These are phyloP conservation scores for Trachelus iudaicus DNA, from an alignment of 2,888 invertebrate species.

Conservation along the genomic window DNA sequence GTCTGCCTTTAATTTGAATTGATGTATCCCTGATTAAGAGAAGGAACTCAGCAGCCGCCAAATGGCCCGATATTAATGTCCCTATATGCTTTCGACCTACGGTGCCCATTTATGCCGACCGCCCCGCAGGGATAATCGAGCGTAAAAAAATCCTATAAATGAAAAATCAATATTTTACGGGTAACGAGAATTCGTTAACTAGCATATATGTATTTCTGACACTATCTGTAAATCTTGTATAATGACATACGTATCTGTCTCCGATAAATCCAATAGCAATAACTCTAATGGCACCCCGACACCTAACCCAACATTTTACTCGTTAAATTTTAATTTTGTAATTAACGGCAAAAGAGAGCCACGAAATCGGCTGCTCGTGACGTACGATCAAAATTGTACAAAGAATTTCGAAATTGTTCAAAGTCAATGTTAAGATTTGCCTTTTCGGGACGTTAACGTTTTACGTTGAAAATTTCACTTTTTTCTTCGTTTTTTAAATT, in stretches of 20 bases:
- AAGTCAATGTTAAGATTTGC: background rate
- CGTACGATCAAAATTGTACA: background rate
- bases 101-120: background rate
- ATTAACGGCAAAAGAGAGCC: background rate
- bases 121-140: background rate
- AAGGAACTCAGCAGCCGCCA: conserved; percentile 9
- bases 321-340: background rate
- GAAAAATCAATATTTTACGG: background rate
- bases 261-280: background rate
- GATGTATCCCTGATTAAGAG: conserved; percentile 32
- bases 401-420: background rate
- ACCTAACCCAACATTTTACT: background rate
- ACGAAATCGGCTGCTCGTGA: background rate
- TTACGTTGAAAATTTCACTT: background rate
- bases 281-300: background rate
- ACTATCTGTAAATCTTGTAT: background rate
- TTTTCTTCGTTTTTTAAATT: background rate
- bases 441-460: background rate
- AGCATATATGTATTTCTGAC: background rate
- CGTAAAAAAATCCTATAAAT: background rate
- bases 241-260: background rate
- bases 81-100: background rate
- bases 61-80: background rate
- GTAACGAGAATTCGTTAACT: background rate
- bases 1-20: conserved; percentile 28